Conservation (phyloP, 2,113 vertebrate species). For the Tinamus guttatus region DNA sequence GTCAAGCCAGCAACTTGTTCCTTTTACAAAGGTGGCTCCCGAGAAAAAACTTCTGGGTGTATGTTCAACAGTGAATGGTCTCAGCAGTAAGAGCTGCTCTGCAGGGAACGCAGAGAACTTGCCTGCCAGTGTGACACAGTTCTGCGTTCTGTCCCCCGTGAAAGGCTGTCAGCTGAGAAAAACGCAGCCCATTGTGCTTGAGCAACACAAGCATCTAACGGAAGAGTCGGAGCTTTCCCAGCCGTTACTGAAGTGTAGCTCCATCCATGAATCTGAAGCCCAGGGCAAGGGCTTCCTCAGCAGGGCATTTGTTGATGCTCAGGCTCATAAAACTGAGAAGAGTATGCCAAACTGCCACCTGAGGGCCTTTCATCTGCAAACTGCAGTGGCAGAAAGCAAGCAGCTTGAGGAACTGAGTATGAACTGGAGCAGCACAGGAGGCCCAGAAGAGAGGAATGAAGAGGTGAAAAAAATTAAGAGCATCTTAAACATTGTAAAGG, state of each 20-base stretch:
- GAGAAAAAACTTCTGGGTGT: constrained; percentile 83
- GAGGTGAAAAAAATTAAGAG: constrained; percentile 91
- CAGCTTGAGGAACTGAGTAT: constrained; percentile 79
- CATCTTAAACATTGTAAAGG: constrained; percentile 95
- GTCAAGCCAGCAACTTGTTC: constrained; percentile 89
- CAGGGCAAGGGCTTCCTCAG: constrained; percentile 80
- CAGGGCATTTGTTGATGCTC: constrained; percentile 83
- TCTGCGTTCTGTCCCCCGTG: constrained; percentile 91
- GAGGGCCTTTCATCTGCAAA: constrained; percentile 80
- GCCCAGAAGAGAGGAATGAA: constrained; percentile 82
- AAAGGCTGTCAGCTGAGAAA: constrained; percentile 91
- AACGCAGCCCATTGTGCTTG: constrained; percentile 82
- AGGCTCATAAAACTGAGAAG: constrained; percentile 75
- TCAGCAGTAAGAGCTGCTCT: constrained; percentile 77
- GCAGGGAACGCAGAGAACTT: constrained; percentile 79
- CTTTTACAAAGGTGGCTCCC: constrained; percentile 84
- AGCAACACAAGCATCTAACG: constrained; percentile 82
- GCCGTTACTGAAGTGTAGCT: constrained; percentile 79
- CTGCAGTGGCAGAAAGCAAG: constrained; percentile 59
- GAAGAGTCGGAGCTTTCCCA: constrained; percentile 78
- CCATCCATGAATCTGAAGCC: constrained; percentile 78
- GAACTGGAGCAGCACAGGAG: constrained; percentile 68
- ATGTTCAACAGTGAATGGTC: constrained; percentile 76
- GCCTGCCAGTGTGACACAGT: constrained; percentile 74
- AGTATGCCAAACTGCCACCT: constrained; percentile 77